Conservation (phyloP, 2,797 vertebrate genomes). For the Anguilla pacifica region DNA sequence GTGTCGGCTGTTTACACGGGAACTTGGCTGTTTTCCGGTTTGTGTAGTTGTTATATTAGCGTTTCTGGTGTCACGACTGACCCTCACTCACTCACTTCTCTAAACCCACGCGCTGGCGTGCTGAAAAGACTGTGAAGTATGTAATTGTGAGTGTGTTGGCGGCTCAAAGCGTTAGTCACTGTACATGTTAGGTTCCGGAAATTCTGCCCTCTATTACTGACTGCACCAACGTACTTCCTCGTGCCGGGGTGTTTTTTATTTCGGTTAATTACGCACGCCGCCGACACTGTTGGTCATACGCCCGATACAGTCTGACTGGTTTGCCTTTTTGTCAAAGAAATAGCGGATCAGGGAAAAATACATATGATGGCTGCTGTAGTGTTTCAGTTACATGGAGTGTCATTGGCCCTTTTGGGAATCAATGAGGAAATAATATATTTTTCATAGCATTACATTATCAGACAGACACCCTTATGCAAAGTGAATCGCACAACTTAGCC, state of each 20-base stretch:
- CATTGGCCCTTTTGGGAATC: background rate
- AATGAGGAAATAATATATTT: background rate
- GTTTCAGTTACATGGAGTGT: background rate
- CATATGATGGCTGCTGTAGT: background rate
- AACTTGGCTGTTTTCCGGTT: background rate
- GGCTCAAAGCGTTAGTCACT: background rate
- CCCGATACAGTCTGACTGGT: background rate
- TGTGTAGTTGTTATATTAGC: background rate
- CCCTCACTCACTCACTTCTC: background rate
- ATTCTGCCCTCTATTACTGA: background rate
- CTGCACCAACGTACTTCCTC: background rate
- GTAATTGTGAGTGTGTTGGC: background rate
- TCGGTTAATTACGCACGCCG: background rate
- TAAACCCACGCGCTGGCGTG: background rate
- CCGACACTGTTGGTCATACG: background rate
- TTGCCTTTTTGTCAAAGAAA: background rate
- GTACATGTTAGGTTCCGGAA: background rate
- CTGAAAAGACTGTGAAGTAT: background rate
- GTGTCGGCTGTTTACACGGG: background rate
- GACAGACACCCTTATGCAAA: background rate
- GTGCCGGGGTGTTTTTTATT: background rate
- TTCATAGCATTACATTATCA: background rate
- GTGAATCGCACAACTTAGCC: background rate
- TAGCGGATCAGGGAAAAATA: background rate
- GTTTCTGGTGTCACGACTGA: background rate